Evolutionary conservation across 2,888 invertebrate species (phyloP).

Genomic region (Protodeltote pygarga): DNA sequence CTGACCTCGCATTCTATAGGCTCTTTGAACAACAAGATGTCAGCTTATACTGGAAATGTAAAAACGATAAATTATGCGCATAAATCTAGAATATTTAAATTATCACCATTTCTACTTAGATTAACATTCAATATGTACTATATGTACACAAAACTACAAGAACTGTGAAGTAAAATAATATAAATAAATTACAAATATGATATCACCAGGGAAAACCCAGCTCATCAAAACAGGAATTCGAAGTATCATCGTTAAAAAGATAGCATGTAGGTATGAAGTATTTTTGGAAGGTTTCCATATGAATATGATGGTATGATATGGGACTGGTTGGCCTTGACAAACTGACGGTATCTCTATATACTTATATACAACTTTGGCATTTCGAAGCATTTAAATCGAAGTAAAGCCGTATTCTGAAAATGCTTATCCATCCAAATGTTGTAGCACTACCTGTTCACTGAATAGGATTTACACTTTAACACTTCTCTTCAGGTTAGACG

Average conservation of each 20-base stretch:
- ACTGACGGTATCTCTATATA: slow-evolving; percentile 50
- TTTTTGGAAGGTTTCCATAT: slow-evolving; percentile 24
- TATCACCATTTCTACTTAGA: too few relatives aligned
- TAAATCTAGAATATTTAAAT: too few relatives aligned
- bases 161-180: too few relatives aligned
- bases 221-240: slow-evolving; percentile 8
- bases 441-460: slow-evolving; percentile 5
- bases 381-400: slow-evolving; percentile 11
- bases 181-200: background rate
- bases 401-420: slow-evolving; percentile 12
- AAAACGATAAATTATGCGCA: too few relatives aligned
- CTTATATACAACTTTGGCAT: slow-evolving; percentile 42
- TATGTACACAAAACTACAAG: too few relatives aligned
- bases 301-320: slow-evolving; percentile 38
- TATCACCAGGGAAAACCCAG: slow-evolving; percentile 10
- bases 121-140: too few relatives aligned
- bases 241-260: slow-evolving; percentile 9
- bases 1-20: too few relatives aligned
- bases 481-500: slow-evolving; percentile 20
- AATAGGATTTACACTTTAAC: slow-evolving; percentile 24
- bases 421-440: slow-evolving; percentile 9
- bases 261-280: slow-evolving; percentile 8
- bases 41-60: too few relatives aligned
- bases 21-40: too few relatives aligned
- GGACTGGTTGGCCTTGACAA: slow-evolving; percentile 70